Base-by-base conservation (phyloP, 1,140 invertebrate genomes). In the Zaprionus lachaisei region DNA sequence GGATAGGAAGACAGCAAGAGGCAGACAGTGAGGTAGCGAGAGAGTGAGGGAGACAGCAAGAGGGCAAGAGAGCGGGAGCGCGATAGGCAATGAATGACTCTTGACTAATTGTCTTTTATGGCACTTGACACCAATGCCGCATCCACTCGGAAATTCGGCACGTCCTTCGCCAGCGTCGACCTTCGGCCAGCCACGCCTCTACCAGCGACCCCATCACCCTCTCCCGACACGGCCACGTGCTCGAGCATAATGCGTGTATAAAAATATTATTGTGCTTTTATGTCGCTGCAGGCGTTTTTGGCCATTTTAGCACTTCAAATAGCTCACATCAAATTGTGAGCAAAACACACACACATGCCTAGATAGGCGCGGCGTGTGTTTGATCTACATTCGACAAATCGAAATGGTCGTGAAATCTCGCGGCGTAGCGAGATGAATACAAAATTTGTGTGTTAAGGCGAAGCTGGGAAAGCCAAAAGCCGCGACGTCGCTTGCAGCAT, bases 71-170 rank as follows among this genome's bases (percentile, higher is more conserved):
- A 20, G 37, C 5, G 51, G 15, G n/a, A 60, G 15, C 26, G 54
- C 54, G 61, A 58, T 56, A 55, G 56, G 68, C 66, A 75, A 67
- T 58, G 34, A 67, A 60, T 58, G 58, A 64, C 67, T 64, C 54
- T 70, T 71, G 72, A 75, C 72, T 75, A 75, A 75, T 75, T 71
- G 67, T 75, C 67, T 71, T 71, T 71, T 70, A 75, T 71, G 60
- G 54, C 60, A 57, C 67, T 75, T 71, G 67, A 71, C 72, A 70
- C 66, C 63, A 56, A 47, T 15, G 15, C 28, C 31, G 11, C 11
- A 34, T 6, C 44, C 62, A 41, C 7, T 49, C 9, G 20, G 28
- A 37, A 47, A 44, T 68, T 72, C 41, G 62, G 24, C 70, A 66
- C 55, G 62, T 72, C 68, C 61, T 58, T 44, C 41, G 26, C 24